phyloP scores from a whole-genome alignment of 2,797 vertebrate species.

The Pseudotriccus pelzelni region DNA sequence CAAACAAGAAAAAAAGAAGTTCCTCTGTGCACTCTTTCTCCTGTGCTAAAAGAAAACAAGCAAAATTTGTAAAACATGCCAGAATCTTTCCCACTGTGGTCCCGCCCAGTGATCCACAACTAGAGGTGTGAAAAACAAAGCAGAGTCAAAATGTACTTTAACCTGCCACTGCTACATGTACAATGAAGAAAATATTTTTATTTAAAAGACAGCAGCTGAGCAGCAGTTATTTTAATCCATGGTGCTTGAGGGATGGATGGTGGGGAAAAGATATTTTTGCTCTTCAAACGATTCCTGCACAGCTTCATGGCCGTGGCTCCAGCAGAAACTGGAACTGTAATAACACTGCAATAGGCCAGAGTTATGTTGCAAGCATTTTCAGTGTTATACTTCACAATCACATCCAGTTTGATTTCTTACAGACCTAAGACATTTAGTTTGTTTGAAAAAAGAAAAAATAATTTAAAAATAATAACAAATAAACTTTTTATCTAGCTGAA shows the following conservation, averaged over 20 bases:
- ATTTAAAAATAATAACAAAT: neutral
- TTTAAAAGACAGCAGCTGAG: constrained; percentile 69
- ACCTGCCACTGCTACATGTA: constrained; percentile 22
- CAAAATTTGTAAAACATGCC: constrained; percentile 61
- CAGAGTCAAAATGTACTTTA: constrained; percentile 40
- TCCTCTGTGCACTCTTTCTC: constrained; percentile 8
- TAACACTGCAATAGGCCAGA: constrained; percentile 29
- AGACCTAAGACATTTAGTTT: constrained; percentile 50
- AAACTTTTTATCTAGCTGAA: constrained; percentile 36
- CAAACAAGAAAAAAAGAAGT: neutral
- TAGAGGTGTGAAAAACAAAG: constrained; percentile 61
- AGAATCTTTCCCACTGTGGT: constrained; percentile 38
- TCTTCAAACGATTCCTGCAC: constrained; percentile 24
- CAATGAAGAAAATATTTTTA: constrained; percentile 66
- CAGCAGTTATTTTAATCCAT: constrained; percentile 68
- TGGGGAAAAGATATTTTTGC: constrained; percentile 58
- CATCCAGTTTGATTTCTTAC: constrained; percentile 64
- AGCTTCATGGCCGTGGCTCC: constrained; percentile 16
- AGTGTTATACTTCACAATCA: constrained; percentile 34
- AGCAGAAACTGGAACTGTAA: constrained; percentile 61
- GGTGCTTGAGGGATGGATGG: constrained; percentile 57
- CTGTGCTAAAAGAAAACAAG: constrained; percentile 25
- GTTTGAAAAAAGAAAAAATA: neutral
- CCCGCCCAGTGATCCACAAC: constrained; percentile 41
- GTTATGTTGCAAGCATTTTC: constrained; percentile 43